Conservation (phyloP, 2,797 vertebrate species). For the Labroides dimidiatus region DNA sequence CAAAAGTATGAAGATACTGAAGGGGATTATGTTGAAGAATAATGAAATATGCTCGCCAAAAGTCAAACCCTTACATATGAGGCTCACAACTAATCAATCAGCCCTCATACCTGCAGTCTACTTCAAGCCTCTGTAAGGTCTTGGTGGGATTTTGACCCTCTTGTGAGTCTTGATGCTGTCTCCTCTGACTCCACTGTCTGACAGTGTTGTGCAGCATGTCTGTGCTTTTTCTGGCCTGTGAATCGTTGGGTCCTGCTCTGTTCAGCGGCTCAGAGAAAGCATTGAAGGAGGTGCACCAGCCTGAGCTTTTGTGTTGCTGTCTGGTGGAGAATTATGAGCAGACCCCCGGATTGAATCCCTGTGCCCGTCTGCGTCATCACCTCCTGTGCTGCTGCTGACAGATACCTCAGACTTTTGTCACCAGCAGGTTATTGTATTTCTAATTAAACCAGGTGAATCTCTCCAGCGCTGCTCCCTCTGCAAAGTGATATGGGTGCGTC, state of each 20-base stretch:
- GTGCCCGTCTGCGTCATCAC: constrained; percentile 66
- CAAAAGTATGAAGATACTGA: no score
- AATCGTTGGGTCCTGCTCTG: neutral
- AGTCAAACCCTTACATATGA: no score
- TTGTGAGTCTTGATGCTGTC: no score
- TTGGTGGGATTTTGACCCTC: no score
- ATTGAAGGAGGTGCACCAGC: constrained; percentile 10
- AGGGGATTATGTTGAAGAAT: no score
- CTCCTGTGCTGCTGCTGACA: constrained; percentile 55
- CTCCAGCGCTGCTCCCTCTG: constrained; percentile 65
- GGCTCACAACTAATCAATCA: no score
- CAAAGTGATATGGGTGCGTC: constrained; percentile 70
- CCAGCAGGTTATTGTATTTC: constrained; percentile 81
- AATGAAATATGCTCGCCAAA: no score
- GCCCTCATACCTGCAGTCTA: no score
- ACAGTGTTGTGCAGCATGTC: no score
- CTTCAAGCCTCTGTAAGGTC: no score
- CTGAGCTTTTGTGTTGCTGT: constrained; percentile 21
- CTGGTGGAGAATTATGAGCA: constrained; percentile 35
- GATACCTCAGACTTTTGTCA: constrained; percentile 75
- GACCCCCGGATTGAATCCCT: constrained; percentile 65
- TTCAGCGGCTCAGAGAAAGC: constrained; percentile 12
- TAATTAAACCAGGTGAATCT: constrained; percentile 77
- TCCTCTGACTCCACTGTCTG: no score
- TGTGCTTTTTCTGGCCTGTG: no score